Evolutionary conservation across 1,140 invertebrate species (phyloP).

Genomic region (Cyrtorhinus lividipennis): DNA sequence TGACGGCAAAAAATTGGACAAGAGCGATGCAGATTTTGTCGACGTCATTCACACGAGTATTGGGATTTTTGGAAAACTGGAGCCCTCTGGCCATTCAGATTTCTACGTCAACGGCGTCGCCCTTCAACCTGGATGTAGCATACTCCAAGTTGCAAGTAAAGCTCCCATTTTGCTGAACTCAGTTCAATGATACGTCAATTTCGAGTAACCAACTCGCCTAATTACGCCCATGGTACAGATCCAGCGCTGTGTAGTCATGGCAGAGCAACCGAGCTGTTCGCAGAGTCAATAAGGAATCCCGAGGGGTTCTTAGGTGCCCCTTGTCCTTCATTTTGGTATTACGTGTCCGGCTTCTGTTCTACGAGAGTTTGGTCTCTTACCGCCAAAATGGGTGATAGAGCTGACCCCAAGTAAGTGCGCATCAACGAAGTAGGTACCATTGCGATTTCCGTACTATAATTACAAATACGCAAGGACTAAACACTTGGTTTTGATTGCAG

Average conservation of each 20-base stretch:
- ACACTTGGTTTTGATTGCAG: constrained; percentile 16
- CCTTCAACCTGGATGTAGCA: constrained; percentile 46
- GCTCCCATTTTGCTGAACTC: constrained; percentile 18
- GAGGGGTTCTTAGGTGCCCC: constrained; percentile 55
- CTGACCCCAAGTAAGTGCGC: constrained; percentile 22
- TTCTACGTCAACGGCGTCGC: constrained; percentile 59
- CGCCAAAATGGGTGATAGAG: constrained; percentile 25
- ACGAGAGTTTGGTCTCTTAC: not conserved
- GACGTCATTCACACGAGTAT: constrained; percentile 63
- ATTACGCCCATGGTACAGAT: constrained; percentile 24
- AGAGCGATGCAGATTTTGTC: constrained; percentile 51
- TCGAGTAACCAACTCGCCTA: not conserved
- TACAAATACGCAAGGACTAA: not conserved
- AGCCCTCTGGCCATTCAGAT: constrained; percentile 48
- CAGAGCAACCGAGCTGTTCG: constrained; percentile 49
- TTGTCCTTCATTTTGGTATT: constrained; percentile 47
- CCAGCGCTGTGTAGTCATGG: constrained; percentile 46
- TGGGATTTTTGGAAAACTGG: constrained; percentile 47
- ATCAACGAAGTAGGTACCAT: not conserved
- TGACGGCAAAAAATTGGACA: constrained; percentile 48
- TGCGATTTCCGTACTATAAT: not conserved
- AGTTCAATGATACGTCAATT: not conserved
- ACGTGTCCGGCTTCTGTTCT: constrained; percentile 42
- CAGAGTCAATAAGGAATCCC: constrained; percentile 46
- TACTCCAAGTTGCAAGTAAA: constrained; percentile 1